Evolutionary conservation across 2,888 invertebrate genomes (phyloP).

Genomic region (Galeruca laticollis): DNA sequence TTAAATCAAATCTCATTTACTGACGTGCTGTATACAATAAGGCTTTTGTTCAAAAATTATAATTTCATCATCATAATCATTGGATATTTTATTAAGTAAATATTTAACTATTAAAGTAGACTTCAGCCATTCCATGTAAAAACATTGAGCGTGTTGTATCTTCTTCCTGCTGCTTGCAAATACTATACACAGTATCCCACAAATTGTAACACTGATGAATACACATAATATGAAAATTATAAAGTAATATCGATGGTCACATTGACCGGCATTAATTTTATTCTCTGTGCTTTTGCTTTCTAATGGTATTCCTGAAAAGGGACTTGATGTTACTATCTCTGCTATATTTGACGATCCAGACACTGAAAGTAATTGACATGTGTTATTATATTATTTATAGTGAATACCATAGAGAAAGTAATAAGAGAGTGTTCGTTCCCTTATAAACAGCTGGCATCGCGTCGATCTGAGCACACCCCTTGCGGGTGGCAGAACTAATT

Average conservation of each 20-base stretch:
- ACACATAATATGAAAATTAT: background rate
- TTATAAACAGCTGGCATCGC: too few species aligned
- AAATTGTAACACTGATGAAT: background rate
- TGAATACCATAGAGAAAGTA: too few species aligned
- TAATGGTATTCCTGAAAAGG: too few species aligned
- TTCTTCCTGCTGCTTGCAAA: background rate
- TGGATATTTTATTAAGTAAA: background rate
- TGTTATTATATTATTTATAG: too few species aligned
- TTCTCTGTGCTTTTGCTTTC: background rate
- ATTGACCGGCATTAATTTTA: background rate
- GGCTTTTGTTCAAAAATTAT: background rate
- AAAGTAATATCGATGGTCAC: background rate
- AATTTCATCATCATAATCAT: background rate
- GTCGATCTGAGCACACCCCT: too few species aligned
- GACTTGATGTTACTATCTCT: background rate
- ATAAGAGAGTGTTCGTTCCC: too few species aligned
- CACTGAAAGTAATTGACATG: background rate
- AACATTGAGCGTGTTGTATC: background rate
- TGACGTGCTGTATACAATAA: background rate
- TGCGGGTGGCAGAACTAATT: too few species aligned
- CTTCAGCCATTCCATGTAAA: background rate
- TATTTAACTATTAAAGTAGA: background rate
- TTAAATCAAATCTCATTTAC: background rate
- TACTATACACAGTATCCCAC: background rate
- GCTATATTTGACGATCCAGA: background rate